Evolutionary conservation across 2,797 vertebrate genomes (phyloP).

Genomic region (Mormyrops boulengeri): DNA sequence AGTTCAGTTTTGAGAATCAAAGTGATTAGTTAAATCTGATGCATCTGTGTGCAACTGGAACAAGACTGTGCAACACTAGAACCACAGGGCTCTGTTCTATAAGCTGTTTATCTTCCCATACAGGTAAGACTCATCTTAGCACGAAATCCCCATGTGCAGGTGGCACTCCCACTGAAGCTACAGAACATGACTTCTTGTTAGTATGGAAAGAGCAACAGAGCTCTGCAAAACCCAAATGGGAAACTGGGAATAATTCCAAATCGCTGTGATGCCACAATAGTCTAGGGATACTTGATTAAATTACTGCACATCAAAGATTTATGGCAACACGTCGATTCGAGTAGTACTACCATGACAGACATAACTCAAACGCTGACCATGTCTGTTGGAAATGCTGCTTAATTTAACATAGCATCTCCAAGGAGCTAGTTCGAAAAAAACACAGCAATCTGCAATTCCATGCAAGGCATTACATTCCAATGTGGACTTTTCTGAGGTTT

Average conservation of each 20-base stretch:
- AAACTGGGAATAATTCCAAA: neutral
- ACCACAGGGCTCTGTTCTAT: neutral
- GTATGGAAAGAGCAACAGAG: neutral
- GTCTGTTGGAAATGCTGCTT: neutral
- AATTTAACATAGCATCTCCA: neutral
- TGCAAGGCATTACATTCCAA: neutral
- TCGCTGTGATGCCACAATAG: neutral
- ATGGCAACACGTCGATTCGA: neutral
- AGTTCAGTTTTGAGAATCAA: neutral
- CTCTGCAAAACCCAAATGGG: neutral
- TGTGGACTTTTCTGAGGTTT: neutral
- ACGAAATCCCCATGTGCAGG: neutral
- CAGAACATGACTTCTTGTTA: slow-evolving; percentile 7
- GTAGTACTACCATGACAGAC: slow-evolving; percentile 3
- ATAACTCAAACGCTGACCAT: slow-evolving; percentile 8
- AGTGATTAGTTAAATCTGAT: neutral
- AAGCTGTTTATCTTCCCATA: neutral
- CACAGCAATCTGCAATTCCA: neutral
- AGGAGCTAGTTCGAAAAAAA: neutral
- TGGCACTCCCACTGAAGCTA: neutral
- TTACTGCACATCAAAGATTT: slow-evolving; percentile 22
- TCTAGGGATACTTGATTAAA: slow-evolving; percentile 16
- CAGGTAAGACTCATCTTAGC: neutral
- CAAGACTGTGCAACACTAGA: neutral
- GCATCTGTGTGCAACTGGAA: neutral